Conservation (phyloP, 1,140 invertebrate species). For the Dreissena polymorpha region DNA sequence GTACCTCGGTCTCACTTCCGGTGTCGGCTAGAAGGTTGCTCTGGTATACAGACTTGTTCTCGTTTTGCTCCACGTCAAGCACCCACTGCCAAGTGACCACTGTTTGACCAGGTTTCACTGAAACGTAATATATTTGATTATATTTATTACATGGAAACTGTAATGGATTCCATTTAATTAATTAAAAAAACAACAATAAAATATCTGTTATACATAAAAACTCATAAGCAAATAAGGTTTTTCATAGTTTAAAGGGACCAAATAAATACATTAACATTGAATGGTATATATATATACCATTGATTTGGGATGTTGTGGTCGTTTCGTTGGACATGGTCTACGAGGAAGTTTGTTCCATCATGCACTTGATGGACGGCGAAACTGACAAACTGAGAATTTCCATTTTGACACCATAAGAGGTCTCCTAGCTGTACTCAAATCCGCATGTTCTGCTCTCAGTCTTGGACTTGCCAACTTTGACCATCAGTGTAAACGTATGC, state of each 20-base stretch:
- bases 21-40: conserved; percentile 28
- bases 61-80: conserved; percentile 10
- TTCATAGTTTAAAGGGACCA: too few species aligned
- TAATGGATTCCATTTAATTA: too few species aligned
- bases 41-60: not conserved
- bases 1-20: not conserved
- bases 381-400: not conserved
- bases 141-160: too few species aligned
- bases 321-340: not conserved
- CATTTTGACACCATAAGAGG: not conserved
- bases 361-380: not conserved
- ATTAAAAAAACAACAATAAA: too few species aligned
- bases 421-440: conserved; percentile 9
- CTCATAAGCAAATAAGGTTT: too few species aligned
- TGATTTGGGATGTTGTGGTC: not conserved
- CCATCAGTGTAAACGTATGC: not conserved
- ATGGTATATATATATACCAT: not conserved
- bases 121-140: not conserved
- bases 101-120: conserved; percentile 7
- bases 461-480: conserved; percentile 2
- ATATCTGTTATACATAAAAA: too few species aligned
- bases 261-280: too few species aligned
- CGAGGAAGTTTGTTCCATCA: conserved; percentile 11
- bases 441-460: not conserved
- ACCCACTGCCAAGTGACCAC: conserved; percentile 38